These are phyloP conservation scores for Phrynocephalus vlangalii DNA, from an alignment of 2,797 vertebrate species.

Conservation along the genomic window DNA sequence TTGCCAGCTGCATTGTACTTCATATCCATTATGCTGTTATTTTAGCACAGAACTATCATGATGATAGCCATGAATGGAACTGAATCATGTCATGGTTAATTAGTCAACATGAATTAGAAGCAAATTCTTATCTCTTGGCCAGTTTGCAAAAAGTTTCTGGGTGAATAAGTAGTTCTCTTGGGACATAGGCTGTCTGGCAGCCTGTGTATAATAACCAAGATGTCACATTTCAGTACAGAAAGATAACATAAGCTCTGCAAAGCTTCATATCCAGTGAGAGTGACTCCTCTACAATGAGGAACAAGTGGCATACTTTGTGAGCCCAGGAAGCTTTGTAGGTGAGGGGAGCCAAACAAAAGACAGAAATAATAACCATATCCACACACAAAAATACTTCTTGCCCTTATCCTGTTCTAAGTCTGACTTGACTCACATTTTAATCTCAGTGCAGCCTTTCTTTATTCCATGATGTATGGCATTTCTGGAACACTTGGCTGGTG, in stretches of 20 bases:
- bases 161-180: slow-evolving; percentile 9
- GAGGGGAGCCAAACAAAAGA: neutral
- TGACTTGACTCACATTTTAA: neutral
- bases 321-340: neutral
- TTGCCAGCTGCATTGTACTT: neutral
- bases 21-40: neutral
- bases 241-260: slow-evolving; percentile 2
- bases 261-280: neutral
- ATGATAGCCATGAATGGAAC: slow-evolving; percentile 1
- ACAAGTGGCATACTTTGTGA: neutral
- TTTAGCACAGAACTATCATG: neutral
- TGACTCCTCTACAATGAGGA: slow-evolving; percentile 4
- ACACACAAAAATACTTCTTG: neutral
- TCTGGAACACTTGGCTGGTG: neutral
- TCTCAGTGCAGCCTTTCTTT: neutral
- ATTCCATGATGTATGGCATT: neutral
- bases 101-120: slow-evolving; percentile 19
- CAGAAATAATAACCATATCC: neutral
- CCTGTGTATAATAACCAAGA: slow-evolving; percentile 7
- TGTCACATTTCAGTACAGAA: neutral
- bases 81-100: slow-evolving; percentile 5
- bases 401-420: neutral
- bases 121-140: slow-evolving; percentile 5
- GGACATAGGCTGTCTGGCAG: neutral
- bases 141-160: slow-evolving; percentile 10